Evolutionary conservation across 1,140 invertebrate species (phyloP), one percentile per base, ranked within the genome.

Genomic region (Drosophila mayri): DNA sequence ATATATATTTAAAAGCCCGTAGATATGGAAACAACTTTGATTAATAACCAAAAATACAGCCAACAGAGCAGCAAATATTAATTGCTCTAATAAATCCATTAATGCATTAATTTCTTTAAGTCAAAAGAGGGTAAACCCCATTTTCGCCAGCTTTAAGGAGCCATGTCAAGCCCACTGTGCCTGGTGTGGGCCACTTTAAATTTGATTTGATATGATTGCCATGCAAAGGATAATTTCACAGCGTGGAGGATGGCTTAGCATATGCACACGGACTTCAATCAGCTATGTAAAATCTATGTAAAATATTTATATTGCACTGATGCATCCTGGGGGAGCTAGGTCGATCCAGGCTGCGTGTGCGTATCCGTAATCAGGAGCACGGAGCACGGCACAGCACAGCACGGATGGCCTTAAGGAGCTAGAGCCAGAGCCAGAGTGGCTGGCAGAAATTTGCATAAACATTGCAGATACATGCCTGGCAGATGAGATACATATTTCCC

Each of bases 271-370:
- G 80, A 80, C 85, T 88, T 80, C 84, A 87, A 87, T 87, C 84
- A 87, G 84, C 85, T 87, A 90, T 90, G 85, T 88, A 84, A 87
- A 87, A 87, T 87, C 84, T 87, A 87, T 87, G 85, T 87, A 87
- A 87, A 87, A 87, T 87, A 87, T 87, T 87, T 87, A 87, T 87
- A 81, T 78, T 87, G 73, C 81, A 77, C 71, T 88, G 84, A 83
- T 83, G 83, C 78, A 86, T 65, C 59, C 81, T 25, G 60, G 55
- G 60, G 81, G 72, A 67, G 62, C 35, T 50, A 37, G 41, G 61
- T 67, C 41, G 74, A 37, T 60, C 43, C 63, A 44, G 43, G 59
- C 44, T 65, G 64, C 60, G 76, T 76, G 72, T 76, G 70, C 57
- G 79, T 82, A 77, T 72, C 59, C 57, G 84, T 82, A 79, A 79